Evolutionary conservation across 92 coral and sea anemone genomes (phyloP).

Genomic region (Epizoanthus ramosus): DNA sequence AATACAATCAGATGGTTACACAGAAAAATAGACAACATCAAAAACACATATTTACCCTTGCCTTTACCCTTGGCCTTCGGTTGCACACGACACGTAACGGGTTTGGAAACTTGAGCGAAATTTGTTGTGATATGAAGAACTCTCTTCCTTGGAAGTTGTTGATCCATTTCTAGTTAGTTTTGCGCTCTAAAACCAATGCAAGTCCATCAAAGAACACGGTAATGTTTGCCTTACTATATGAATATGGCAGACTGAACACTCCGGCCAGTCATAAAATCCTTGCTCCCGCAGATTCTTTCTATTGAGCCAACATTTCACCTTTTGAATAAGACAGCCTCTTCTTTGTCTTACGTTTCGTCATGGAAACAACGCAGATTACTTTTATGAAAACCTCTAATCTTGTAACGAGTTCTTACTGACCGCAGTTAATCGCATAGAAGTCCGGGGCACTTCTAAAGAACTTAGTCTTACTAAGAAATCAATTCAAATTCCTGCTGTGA

Average conservation of each 20-base stretch:
- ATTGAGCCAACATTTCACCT: background rate
- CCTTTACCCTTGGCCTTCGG: background rate
- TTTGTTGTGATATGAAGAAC: slow-evolving; percentile 22
- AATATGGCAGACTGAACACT: background rate
- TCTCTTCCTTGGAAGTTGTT: slow-evolving; percentile 19
- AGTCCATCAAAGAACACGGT: background rate
- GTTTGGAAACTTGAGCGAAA: slow-evolving; percentile 41
- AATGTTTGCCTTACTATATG: background rate
- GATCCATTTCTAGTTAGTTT: slow-evolving; percentile 9
- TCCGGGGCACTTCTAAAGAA: background rate
- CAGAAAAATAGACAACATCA: background rate
- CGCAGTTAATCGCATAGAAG: slow-evolving; percentile 15
- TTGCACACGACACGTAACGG: slow-evolving; percentile 1
- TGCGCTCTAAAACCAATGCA: background rate
- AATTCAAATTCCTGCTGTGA: slow-evolving; percentile 28
- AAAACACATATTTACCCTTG: slow-evolving; percentile 30
- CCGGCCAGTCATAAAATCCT: background rate
- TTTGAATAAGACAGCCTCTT: slow-evolving; percentile 14
- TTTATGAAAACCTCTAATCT: background rate
- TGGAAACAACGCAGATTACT: slow-evolving; percentile 13
- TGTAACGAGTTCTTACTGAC: slow-evolving; percentile 1
- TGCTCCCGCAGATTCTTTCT: background rate
- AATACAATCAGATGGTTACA: background rate
- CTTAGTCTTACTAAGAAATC: background rate
- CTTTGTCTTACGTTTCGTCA: background rate